These are phyloP conservation scores for Panopea generosa DNA, from an alignment of 2,888 invertebrate genomes.

Conservation along the genomic window DNA sequence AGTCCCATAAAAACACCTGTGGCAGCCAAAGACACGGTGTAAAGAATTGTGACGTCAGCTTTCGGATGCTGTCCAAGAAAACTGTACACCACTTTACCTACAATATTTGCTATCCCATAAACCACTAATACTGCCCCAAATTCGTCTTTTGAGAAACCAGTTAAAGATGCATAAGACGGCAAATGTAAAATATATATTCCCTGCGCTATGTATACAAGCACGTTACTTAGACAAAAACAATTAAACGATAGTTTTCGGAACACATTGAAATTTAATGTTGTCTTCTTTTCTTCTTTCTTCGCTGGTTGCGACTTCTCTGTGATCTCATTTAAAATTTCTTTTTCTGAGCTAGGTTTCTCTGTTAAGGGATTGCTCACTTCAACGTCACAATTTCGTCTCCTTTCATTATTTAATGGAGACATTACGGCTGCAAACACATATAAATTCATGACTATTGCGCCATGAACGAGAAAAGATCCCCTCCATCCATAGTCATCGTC, in stretches of 20 bases:
- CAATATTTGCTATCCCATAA: conserved; percentile 33
- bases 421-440: conserved; percentile 31
- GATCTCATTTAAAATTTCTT: neutral
- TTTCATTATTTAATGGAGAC: conserved; percentile 19
- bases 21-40: conserved; percentile 28
- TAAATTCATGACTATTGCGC: conserved; percentile 40
- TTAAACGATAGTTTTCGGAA: conserved; percentile 40
- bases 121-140: conserved; percentile 27
- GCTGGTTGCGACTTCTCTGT: neutral
- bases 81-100: conserved; percentile 46
- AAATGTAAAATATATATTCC: conserved; percentile 51
- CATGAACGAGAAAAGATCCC: conserved; percentile 40
- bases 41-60: conserved; percentile 29
- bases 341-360: no score
- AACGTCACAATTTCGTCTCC: no score
- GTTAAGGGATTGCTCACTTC: no score
- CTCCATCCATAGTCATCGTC: conserved; percentile 39
- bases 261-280: neutral
- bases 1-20: conserved; percentile 40
- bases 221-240: conserved; percentile 47
- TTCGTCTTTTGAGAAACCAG: conserved; percentile 33
- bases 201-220: conserved; percentile 29
- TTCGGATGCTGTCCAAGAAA: conserved; percentile 46
- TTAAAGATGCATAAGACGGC: conserved; percentile 36
- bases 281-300: neutral